phyloP scores from a whole-genome alignment of 2,113 vertebrate species.

The Scomber scombrus region DNA sequence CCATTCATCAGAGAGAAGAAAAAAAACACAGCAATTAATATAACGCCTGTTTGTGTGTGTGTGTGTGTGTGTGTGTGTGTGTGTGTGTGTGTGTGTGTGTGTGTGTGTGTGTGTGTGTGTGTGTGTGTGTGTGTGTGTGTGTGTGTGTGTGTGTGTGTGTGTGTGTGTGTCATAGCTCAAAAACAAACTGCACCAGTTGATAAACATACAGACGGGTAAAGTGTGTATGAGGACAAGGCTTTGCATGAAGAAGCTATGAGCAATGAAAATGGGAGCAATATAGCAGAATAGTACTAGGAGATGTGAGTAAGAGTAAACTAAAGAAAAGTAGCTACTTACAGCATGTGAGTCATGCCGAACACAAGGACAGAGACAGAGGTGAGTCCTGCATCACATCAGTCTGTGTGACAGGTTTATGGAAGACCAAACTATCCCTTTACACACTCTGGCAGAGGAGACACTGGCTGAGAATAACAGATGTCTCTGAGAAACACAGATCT shows the following conservation, averaged over 20 bases:
- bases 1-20: constrained; percentile 32
- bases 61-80: too few species aligned
- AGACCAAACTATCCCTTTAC: constrained; percentile 28
- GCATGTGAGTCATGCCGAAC: too few species aligned
- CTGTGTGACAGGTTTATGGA: constrained; percentile 24
- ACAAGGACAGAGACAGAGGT: constrained; percentile 12
- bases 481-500: constrained; percentile 15
- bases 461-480: constrained; percentile 5
- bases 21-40: constrained; percentile 44
- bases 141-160: too few species aligned
- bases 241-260: constrained; percentile 1
- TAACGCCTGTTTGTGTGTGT: constrained; percentile 13
- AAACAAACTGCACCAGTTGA: constrained; percentile 40
- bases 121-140: constrained; percentile 13
- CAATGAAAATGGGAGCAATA: too few species aligned
- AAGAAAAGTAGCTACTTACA: too few species aligned
- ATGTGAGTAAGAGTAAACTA: too few species aligned
- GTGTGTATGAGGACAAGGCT: background rate
- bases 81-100: background rate
- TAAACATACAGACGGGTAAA: constrained; percentile 59
- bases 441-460: constrained; percentile 31
- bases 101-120: background rate
- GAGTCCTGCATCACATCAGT: constrained; percentile 38
- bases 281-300: too few species aligned
- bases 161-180: constrained; percentile 10